A percentile compares a stretch with the other conserved stretches of the same genome.
phyloP scores from a whole-genome alignment of 1,140 invertebrate species.

The Idris sp. region DNA sequence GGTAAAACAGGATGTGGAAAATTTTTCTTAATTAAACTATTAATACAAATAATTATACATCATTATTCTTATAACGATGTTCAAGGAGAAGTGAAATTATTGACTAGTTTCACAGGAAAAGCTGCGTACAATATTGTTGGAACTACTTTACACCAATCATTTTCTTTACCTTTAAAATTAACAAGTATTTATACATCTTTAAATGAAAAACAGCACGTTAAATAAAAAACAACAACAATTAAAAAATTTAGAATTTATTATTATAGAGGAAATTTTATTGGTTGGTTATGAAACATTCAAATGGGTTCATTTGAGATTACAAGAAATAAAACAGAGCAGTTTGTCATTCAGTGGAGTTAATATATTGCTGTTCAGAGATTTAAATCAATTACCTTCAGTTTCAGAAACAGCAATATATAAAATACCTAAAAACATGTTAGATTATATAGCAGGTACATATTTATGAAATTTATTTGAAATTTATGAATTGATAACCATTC shows the following conservation, averaged over 20 bases:
- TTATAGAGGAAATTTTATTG: too few relatives aligned
- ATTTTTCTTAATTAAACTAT: constrained; percentile 1
- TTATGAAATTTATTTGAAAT: constrained; percentile 56
- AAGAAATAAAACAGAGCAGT: constrained; percentile 16
- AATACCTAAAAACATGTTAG: constrained; percentile 8
- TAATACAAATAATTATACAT: constrained; percentile 6
- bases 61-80: not conserved
- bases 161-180: not conserved
- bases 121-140: constrained; percentile 1
- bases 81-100: not conserved
- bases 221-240: too few relatives aligned
- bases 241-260: too few relatives aligned
- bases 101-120: constrained; percentile 4
- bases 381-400: constrained; percentile 59
- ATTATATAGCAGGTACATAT: constrained; percentile 14
- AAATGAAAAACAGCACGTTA: too few relatives aligned
- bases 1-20: constrained; percentile 11
- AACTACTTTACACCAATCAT: constrained; percentile 5
- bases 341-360: constrained; percentile 59
- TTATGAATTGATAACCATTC: constrained; percentile 60
- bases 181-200: too few relatives aligned
- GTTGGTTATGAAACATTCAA: too few relatives aligned
- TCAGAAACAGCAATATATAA: constrained; percentile 38
- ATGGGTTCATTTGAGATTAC: too few relatives aligned
- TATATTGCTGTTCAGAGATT: constrained; percentile 62